Evolutionary conservation across 1,140 invertebrate genomes (phyloP), one percentile per base, ranked within the genome.

Genomic region (Drosophila equinoxialis): DNA sequence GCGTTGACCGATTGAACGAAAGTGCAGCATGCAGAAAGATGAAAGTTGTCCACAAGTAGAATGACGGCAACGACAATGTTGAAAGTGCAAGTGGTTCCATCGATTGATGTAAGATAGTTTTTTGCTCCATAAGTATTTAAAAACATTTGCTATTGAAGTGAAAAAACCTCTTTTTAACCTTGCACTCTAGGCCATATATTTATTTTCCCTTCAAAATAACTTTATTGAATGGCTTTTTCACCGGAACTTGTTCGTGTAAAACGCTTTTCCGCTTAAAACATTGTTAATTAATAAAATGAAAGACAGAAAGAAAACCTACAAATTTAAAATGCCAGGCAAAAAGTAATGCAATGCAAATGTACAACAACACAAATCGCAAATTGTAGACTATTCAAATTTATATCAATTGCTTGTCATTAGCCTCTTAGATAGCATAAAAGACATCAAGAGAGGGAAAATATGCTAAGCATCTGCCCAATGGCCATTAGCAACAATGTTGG

Each of bases 1-100:
- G 65, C 76, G 75, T 77, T 86, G 79, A 86, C 83, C 82, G 75
- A 86, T 86, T 85, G 83, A 77, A 78, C 65, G 83, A 87, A 89
- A 87, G 83, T 87, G 76, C 63, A 59, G 60, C 77, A 57, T 59
- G 48, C 70, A 64, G 79, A 89, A 81, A 89, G 84, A 89, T 89
- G 84, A 86, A 86, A 83, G 77, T 72, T 66, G 77, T 76, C 68
- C 65, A 64, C 63, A 54, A 67, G 66, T 70, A 63, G 59, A 68
- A 63, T 65, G 64, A 78, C 75, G 51, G 20, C 45, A 51, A 51
- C 45, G 45, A 20, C 45, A 48, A 70, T 65, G 74, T 68, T 73
- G 79, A 87, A 87, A 87, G 84, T 87, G 84, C 84, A 87, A 87
- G 84, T 87, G 79, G 66, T 48, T 71, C 67, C 73, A 73, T 77